These are phyloP conservation scores for Sialia sialis DNA, from an alignment of 2,113 vertebrate genomes.

Conservation along the genomic window DNA sequence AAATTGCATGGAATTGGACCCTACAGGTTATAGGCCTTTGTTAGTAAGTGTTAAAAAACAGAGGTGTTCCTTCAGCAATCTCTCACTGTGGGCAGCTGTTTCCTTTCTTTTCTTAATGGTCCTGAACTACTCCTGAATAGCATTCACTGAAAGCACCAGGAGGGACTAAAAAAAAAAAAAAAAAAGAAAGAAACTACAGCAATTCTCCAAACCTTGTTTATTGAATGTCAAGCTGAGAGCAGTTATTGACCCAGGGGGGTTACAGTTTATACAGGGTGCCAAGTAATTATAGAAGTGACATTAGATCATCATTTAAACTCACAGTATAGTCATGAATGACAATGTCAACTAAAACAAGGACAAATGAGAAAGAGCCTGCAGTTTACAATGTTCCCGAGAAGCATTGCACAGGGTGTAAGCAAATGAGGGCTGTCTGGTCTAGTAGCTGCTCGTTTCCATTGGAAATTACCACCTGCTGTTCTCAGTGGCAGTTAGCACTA, in stretches of 20 bases:
- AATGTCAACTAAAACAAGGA: slow-evolving; percentile 69
- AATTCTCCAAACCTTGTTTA: slow-evolving; percentile 49
- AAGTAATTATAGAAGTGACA: slow-evolving; percentile 71
- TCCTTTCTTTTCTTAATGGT: neutral
- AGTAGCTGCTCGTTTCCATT: neutral
- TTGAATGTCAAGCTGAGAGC: slow-evolving; percentile 50
- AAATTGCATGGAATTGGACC: neutral
- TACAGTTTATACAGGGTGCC: slow-evolving; percentile 59
- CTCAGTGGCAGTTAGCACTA: slow-evolving; percentile 35
- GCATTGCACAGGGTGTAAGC: neutral
- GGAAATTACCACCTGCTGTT: slow-evolving; percentile 43
- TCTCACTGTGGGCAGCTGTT: neutral
- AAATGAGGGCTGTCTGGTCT: neutral
- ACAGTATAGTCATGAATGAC: slow-evolving; percentile 57
- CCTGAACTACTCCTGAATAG: neutral
- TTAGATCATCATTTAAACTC: slow-evolving; percentile 68
- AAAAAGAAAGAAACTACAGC: slow-evolving; percentile 18
- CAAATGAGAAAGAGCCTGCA: slow-evolving; percentile 39
- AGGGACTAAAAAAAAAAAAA: neutral
- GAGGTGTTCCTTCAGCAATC: neutral
- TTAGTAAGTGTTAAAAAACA: neutral
- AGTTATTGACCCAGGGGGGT: slow-evolving; percentile 67
- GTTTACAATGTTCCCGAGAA: slow-evolving; percentile 18
- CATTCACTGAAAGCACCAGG: neutral
- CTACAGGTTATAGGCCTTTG: neutral